Base-by-base conservation (phyloP, 2,888 invertebrate species). In the Clanis bilineata region DNA sequence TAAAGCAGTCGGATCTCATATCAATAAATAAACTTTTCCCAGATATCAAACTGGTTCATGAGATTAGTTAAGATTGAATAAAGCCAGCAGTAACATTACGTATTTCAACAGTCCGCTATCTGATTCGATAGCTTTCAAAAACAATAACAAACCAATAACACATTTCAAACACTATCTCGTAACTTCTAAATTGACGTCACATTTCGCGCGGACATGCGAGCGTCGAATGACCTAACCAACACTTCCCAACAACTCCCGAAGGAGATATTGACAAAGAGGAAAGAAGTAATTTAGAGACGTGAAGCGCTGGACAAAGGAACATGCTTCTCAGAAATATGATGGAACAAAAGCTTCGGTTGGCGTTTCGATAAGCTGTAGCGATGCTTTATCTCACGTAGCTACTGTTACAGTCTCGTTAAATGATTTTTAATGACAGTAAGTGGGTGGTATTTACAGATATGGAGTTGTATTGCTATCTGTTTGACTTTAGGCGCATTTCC, bases 251-350 rank as follows among this genome's bases (percentile, higher is more conserved):
- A 10, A 10, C 32, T 32, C 1, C 5, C 23, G 25, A 51, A 51
- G 18, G 18, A 51, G 18, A 51, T 32, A 51, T 51, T 32, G 51
- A 51, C 51, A 51, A 32, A 51, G 51, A 51, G 32, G 15, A 28
- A 28, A 51, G 18, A 51, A 51, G 18, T 18, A 51, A 51, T 51
- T 51, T 21, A 51, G 18, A 15, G 32, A 10, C 10, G 18, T 32
- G 32, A 18, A 51, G 15, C 10, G 25, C 45, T 6, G 32, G 21
- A 51, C 51, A 51, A 51, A 51, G 32, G 28, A 28, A 28, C n/a
- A 10, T 18, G 18, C 32, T 51, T 51, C 28, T 51, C 28, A 51
- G 51, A 51, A 51, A 51, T 51, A 51, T 51, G 9, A 45, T n/a
- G 6, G 45, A 51, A 51, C 32, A 51, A 32, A 47, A 51, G 32